Evolutionary conservation across 2,797 vertebrate species (phyloP).

Genomic region (Sebastes vulpes): DNA sequence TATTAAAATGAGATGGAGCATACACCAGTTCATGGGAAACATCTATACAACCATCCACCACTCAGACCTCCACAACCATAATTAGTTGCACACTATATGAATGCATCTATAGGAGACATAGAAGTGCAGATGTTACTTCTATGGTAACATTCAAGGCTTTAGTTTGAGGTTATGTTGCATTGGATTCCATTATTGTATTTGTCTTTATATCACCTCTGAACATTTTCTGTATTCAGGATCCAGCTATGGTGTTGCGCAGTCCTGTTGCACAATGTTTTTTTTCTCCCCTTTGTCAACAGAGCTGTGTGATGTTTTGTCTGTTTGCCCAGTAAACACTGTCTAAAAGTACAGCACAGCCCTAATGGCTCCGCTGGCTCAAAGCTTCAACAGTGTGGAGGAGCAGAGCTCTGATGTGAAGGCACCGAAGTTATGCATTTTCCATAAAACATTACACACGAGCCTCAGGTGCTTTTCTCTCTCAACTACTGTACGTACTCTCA

Average conservation of each 20-base stretch:
- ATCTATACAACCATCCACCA: not conserved
- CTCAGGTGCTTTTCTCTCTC: conserved; percentile 21
- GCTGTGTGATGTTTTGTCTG: conserved; percentile 19
- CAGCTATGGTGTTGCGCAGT: not conserved
- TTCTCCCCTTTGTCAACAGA: conserved; percentile 31
- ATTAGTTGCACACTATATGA: not conserved
- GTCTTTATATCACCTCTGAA: not conserved
- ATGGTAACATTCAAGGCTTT: not conserved
- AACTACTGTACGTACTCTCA: conserved; percentile 2
- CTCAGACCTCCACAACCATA: not conserved
- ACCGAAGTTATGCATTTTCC: conserved; percentile 39
- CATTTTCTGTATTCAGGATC: not conserved
- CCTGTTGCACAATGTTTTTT: conserved; percentile 1
- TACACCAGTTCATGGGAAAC: not conserved
- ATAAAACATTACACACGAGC: conserved; percentile 32
- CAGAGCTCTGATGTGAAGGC: conserved; percentile 17
- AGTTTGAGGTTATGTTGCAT: not conserved
- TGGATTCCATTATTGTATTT: not conserved
- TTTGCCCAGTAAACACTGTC: conserved; percentile 46
- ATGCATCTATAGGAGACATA: not conserved
- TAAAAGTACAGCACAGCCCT: conserved; percentile 19
- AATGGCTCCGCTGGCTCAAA: conserved; percentile 40
- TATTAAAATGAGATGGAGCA: not conserved
- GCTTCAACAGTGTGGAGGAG: conserved; percentile 11
- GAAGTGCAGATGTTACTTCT: not conserved